Evolutionary conservation across 2,113 vertebrate genomes (phyloP).

Genomic region (Gila orcuttii): DNA sequence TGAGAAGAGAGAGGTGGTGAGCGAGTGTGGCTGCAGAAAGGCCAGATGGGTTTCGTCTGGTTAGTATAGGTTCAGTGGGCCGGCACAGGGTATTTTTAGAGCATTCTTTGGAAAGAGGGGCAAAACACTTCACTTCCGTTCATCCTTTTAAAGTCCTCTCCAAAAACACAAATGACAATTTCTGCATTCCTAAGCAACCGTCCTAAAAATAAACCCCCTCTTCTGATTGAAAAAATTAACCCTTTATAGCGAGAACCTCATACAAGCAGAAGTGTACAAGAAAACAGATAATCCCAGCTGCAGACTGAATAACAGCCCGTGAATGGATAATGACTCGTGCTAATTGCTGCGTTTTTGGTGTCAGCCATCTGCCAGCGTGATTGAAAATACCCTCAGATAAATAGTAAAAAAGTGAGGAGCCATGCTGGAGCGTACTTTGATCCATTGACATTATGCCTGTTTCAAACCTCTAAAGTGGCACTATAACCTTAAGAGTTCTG

Average conservation of each 20-base stretch:
- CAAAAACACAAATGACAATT: conserved; percentile 47
- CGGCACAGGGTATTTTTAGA: conserved; percentile 55
- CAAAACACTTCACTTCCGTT: conserved; percentile 48
- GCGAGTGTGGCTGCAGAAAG: neutral
- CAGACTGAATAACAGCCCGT: conserved; percentile 18
- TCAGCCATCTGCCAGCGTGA: conserved; percentile 1
- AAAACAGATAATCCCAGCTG: conserved; percentile 18
- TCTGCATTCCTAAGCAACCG: conserved; percentile 57
- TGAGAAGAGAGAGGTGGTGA: conserved; percentile 19
- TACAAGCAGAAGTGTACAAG: neutral
- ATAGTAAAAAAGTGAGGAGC: neutral
- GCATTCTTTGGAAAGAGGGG: conserved; percentile 48
- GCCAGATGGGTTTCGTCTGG: conserved; percentile 49
- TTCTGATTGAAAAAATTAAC: conserved; percentile 38
- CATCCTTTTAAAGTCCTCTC: conserved; percentile 23
- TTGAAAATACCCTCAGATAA: conserved; percentile 16
- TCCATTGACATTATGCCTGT: neutral
- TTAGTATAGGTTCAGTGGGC: conserved; percentile 41
- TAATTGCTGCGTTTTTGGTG: conserved; percentile 10
- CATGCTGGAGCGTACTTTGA: conserved; percentile 3
- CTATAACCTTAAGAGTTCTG: neutral
- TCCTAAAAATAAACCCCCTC: conserved; percentile 54
- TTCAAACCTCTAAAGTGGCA: neutral
- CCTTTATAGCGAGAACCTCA: neutral
- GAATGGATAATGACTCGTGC: conserved; percentile 5